These are phyloP conservation scores for Colius striatus DNA, from an alignment of 2,113 vertebrate genomes.

Conservation along the genomic window DNA sequence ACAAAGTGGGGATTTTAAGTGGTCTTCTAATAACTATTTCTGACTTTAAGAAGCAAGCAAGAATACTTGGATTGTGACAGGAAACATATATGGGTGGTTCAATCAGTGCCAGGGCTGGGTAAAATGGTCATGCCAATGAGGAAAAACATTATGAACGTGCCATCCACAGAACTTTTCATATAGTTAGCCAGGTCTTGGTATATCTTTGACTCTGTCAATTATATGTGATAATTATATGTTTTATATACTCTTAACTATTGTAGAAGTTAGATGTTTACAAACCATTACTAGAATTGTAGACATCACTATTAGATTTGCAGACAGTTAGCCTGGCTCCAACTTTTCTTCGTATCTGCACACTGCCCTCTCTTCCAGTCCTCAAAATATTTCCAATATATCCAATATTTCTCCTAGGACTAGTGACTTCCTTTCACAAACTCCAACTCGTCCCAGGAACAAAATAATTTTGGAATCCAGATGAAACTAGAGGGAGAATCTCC, in stretches of 20 bases:
- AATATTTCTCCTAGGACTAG: background rate
- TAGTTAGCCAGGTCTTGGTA: background rate
- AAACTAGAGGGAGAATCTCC: background rate
- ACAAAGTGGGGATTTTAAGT: background rate
- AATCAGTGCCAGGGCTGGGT: background rate
- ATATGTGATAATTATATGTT: background rate
- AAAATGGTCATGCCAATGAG: background rate
- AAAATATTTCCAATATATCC: background rate
- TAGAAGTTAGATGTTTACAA: background rate
- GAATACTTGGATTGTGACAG: background rate
- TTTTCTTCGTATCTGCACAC: background rate
- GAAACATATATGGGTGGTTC: background rate
- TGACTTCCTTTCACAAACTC: background rate
- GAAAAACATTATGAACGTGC: background rate
- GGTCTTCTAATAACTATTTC: background rate
- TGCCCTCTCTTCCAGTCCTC: background rate
- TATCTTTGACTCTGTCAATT: background rate
- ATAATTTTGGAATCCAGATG: background rate
- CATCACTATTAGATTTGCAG: background rate
- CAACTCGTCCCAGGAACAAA: background rate
- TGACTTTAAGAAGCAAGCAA: background rate
- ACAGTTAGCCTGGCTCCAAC: background rate
- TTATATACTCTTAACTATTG: background rate
- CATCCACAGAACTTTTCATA: background rate
- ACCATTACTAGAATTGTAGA: background rate